Conservation (phyloP, 2,797 vertebrate genomes). For the Rhinatrema bivittatum region DNA sequence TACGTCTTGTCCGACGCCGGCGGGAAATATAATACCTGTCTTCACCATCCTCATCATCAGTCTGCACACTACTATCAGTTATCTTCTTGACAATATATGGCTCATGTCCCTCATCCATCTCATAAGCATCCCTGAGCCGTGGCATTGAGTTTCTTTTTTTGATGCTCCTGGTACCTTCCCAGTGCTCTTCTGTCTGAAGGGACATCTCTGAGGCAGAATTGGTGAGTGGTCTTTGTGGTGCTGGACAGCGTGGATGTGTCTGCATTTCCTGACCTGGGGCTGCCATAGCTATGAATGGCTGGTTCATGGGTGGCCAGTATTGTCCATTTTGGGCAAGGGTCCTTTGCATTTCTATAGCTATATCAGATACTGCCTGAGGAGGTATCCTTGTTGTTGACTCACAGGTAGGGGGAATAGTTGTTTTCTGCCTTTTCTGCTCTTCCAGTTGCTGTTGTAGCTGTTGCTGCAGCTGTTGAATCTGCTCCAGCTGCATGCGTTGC, state of each 20-base stretch:
- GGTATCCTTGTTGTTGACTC: slow-evolving; percentile 77
- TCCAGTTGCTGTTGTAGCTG: slow-evolving; percentile 95
- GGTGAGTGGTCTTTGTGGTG: slow-evolving; percentile 74
- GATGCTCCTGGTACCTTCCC: slow-evolving; percentile 67
- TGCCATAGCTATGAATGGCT: slow-evolving; percentile 56
- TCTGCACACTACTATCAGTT: slow-evolving; percentile 91
- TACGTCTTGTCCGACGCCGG: slow-evolving; percentile 79
- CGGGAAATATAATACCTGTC: slow-evolving; percentile 81
- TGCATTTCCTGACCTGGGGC: slow-evolving; percentile 58
- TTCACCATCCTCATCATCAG: slow-evolving; percentile 91
- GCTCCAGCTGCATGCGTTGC: slow-evolving; percentile 92
- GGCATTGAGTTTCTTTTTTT: slow-evolving; percentile 97
- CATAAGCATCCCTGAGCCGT: slow-evolving; percentile 77
- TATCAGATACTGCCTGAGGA: slow-evolving; percentile 57
- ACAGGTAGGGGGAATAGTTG: slow-evolving; percentile 59
- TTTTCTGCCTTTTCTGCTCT: slow-evolving; percentile 92
- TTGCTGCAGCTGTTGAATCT: slow-evolving; percentile 96
- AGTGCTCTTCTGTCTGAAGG: slow-evolving; percentile 78
- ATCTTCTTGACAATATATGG: slow-evolving; percentile 63
- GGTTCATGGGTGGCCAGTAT: slow-evolving; percentile 67
- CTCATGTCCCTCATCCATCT: slow-evolving; percentile 68
- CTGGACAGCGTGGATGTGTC: slow-evolving; percentile 29
- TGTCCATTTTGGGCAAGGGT: slow-evolving; percentile 77
- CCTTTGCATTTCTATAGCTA: slow-evolving; percentile 39
- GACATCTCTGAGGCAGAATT: slow-evolving; percentile 94